A percentile compares a stretch with the other conserved stretches of the same genome.
These are phyloP conservation scores for Brienomyrus brachyistius DNA, from an alignment of 2,113 vertebrate species.

Conservation along the genomic window DNA sequence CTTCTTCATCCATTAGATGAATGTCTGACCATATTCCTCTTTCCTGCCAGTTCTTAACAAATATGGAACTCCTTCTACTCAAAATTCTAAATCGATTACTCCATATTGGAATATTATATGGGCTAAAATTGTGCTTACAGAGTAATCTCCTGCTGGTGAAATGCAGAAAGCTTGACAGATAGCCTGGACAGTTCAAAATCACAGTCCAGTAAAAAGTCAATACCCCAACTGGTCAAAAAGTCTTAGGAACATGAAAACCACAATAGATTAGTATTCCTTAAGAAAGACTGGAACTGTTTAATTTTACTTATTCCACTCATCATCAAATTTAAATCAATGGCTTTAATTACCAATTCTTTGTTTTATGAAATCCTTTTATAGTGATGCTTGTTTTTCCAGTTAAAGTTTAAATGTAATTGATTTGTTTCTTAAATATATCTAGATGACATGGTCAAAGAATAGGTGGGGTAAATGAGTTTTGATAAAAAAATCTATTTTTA, in stretches of 20 bases:
- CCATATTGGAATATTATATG: not conserved
- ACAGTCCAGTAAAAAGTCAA: not conserved
- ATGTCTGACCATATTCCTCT: not conserved
- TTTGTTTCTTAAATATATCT: not conserved
- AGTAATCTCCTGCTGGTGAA: no score
- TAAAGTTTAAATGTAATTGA: not conserved
- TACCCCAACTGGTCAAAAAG: not conserved
- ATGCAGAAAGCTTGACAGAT: not conserved
- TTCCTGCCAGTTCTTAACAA: not conserved
- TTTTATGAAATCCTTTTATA: not conserved
- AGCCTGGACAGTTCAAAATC: not conserved
- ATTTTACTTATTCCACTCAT: not conserved
- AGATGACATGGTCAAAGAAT: not conserved
- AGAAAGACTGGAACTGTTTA: not conserved
- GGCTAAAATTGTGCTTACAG: not conserved
- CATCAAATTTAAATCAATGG: not conserved
- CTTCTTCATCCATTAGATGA: not conserved
- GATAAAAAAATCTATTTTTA: not conserved
- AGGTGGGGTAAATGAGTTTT: not conserved
- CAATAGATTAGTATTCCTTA: not conserved
- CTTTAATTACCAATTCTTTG: not conserved
- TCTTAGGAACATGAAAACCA: not conserved
- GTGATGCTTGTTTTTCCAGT: not conserved
- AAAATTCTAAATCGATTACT: not conserved
- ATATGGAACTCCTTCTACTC: not conserved